A percentile compares a stretch with the other conserved stretches of the same genome.
phyloP scores from a whole-genome alignment of 2,888 invertebrate species.

The Ceratothoa steindachneri region DNA sequence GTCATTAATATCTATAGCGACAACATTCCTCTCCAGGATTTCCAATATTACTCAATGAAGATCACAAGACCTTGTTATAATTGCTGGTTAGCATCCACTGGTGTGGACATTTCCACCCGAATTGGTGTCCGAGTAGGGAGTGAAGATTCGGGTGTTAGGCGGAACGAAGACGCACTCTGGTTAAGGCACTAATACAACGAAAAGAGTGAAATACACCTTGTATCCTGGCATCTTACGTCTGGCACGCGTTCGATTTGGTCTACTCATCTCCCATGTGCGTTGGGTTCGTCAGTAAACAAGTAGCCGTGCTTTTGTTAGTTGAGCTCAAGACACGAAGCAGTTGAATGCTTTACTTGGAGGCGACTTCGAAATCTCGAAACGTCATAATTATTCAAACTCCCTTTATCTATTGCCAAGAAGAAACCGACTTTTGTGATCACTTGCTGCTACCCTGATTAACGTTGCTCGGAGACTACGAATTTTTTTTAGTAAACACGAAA shows the following conservation, averaged over 20 bases:
- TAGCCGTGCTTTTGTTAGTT: neutral
- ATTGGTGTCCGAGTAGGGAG: too few species aligned
- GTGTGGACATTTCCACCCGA: too few species aligned
- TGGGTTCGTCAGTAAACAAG: slow-evolving; percentile 5
- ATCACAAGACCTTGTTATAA: neutral
- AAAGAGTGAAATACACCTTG: slow-evolving; percentile 9
- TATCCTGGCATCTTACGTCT: slow-evolving; percentile 3
- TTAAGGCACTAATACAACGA: neutral
- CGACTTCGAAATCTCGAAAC: too few species aligned
- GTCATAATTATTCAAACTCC: too few species aligned
- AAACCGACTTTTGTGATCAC: too few species aligned
- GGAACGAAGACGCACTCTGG: too few species aligned
- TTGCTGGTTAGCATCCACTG: neutral
- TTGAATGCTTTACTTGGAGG: too few species aligned
- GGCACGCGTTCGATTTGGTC: neutral
- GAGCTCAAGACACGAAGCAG: neutral
- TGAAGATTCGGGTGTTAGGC: too few species aligned
- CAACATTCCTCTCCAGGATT: neutral
- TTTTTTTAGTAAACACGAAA: neutral
- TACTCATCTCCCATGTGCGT: slow-evolving; percentile 7
- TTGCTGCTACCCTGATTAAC: too few species aligned
- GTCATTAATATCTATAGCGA: neutral
- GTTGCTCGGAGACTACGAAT: neutral
- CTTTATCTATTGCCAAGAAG: too few species aligned
- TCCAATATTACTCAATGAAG: neutral